A percentile compares a stretch with the other conserved stretches of the same genome.
phyloP scores from a whole-genome alignment of 2,888 invertebrate genomes.

The Fissipunctia ypsillon region DNA sequence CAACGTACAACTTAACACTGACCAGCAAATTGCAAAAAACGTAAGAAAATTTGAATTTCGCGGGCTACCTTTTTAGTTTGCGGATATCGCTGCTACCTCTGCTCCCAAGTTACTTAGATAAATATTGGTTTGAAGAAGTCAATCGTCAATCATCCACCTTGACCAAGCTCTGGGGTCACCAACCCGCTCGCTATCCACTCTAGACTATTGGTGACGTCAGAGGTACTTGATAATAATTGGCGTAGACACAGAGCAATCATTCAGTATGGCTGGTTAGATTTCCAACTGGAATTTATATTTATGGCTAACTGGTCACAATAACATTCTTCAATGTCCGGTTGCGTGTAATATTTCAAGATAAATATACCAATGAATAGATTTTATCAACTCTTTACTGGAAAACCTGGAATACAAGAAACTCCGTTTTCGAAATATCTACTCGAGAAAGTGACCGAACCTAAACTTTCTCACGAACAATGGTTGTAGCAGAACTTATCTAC shows the following conservation, averaged over 20 bases:
- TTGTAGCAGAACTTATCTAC: constrained; percentile 42
- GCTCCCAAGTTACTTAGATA: not conserved
- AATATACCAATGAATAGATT: constrained; percentile 5
- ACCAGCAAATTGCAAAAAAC: too few relatives aligned
- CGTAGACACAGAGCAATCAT: constrained; percentile 15
- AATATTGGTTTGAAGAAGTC: not conserved
- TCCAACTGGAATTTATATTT: constrained; percentile 9
- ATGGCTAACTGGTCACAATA: not conserved
- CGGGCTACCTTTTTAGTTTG: too few relatives aligned
- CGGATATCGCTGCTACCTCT: not conserved
- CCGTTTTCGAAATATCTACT: constrained; percentile 25
- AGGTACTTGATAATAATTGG: constrained; percentile 45
- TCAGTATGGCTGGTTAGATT: not conserved
- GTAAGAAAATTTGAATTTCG: too few relatives aligned
- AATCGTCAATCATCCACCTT: constrained; percentile 15
- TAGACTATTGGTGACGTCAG: constrained; percentile 30
- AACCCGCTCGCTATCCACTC: constrained; percentile 33
- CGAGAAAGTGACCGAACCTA: constrained; percentile 51
- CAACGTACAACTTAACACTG: too few relatives aligned
- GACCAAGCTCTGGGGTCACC: constrained; percentile 39
- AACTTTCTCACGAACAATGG: constrained; percentile 57
- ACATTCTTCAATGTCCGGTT: constrained; percentile 4
- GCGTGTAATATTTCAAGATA: not conserved
- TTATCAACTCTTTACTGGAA: not conserved
- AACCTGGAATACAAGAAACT: constrained; percentile 30